Percentiles rank a stretch among this genome's conserved stretches.
These are phyloP conservation scores for Lucifuga dentata DNA, from an alignment of 2,113 vertebrate genomes.

Conservation along the genomic window DNA sequence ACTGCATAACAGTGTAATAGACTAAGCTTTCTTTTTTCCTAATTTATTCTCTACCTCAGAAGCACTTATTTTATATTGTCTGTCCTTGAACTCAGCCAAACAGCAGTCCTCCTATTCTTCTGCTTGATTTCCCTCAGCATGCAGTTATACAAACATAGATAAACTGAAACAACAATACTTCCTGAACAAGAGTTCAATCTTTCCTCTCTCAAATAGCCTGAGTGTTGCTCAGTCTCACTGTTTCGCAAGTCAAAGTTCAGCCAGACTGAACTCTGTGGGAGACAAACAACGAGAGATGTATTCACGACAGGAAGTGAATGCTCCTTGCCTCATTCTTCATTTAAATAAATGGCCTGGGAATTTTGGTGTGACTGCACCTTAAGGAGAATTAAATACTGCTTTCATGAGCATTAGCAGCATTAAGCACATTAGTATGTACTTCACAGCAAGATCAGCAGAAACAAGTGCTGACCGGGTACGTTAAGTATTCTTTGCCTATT, in stretches of 20 bases:
- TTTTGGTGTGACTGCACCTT: background rate
- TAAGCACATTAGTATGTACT: slow-evolving; percentile 13
- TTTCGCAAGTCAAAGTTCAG: slow-evolving; percentile 15
- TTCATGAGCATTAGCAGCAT: slow-evolving; percentile 18
- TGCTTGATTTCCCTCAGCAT: background rate
- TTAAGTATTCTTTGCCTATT: slow-evolving; percentile 1
- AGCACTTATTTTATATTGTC: too few species aligned
- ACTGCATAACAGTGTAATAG: too few species aligned
- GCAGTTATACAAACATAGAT: slow-evolving; percentile 4
- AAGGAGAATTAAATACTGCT: slow-evolving; percentile 40
- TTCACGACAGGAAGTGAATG: slow-evolving; percentile 20
- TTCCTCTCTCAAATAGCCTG: background rate
- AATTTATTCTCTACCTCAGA: too few species aligned
- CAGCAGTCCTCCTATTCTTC: background rate
- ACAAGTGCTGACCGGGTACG: background rate
- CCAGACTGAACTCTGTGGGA: background rate
- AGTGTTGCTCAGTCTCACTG: background rate
- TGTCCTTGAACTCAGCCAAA: background rate
- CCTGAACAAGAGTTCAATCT: slow-evolving; percentile 10
- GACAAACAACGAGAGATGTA: slow-evolving; percentile 2
- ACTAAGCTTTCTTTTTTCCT: too few species aligned
- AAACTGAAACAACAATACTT: slow-evolving; percentile 10
- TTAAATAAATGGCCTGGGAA: slow-evolving; percentile 33
- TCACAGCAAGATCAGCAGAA: slow-evolving; percentile 20
- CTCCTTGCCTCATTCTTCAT: background rate